Base-by-base conservation (phyloP, 2,113 vertebrate genomes). In the Aphyosemion australe region DNA sequence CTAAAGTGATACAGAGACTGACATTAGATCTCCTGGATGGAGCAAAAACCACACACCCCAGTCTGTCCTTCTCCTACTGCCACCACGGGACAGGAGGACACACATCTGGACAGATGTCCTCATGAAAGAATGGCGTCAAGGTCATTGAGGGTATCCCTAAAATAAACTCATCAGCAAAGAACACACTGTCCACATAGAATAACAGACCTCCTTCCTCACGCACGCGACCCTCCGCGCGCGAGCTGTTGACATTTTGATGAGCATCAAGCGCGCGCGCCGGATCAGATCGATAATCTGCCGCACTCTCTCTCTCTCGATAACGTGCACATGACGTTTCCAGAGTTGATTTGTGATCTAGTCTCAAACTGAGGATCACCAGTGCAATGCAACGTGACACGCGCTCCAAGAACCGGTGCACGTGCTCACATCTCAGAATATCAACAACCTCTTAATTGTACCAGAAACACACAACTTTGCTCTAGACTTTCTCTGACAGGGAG, bases 71-170 rank as follows among this genome's bases (percentile, higher is more conserved):
- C 51, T 21, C 26, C 26, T n/a, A 26, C 26, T 26, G 26, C 5
- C 26, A 4, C 12, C 41, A 16, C n/a, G 18, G 46, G 32, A 64
- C 54, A 26, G 56, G 19, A 46, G 43, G 31, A 39, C 3, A 7
- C 47, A 34, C 19, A 42, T 56, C 53, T 54, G 34, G 68, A 74
- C 12, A 43, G 21, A 12, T 66, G 58, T 52, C 55, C 12, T 63
- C 32, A 32, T 43, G 48, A 53, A 62, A 49, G 46, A 46, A 15
- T 63, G 87, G 88, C 84, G 85, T 79, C 88, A 91, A 91, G 89
- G 89, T 91, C 89, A 86, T 86, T 79, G 56, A 80, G 83, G 81
- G 82, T 79, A 88, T 80, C 43, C 58, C 65, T 13, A 8, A 15
- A 51, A 51, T 16, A 41, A 63, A 57, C 3, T 43, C 7, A 41